Evolutionary conservation across 2,113 vertebrate species (phyloP).

Genomic region (Gasterosteus nipponicus): DNA sequence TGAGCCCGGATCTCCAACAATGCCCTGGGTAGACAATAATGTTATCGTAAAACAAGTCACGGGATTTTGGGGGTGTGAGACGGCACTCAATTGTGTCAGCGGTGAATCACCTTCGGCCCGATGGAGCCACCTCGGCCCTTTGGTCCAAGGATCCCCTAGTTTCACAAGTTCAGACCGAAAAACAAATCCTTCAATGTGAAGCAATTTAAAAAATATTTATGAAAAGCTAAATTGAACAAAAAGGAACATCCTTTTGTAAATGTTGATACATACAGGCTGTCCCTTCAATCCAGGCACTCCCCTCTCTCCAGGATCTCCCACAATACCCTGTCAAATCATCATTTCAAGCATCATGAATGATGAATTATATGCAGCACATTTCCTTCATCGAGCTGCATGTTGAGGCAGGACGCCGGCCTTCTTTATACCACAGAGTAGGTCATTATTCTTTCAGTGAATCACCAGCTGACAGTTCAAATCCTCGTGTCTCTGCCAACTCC

Average conservation of each 20-base stretch:
- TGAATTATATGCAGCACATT: neutral
- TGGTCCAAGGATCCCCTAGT: constrained; percentile 77
- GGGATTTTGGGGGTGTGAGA: constrained; percentile 2
- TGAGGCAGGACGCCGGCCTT: neutral
- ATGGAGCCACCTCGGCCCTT: constrained; percentile 72
- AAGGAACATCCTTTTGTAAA: neutral
- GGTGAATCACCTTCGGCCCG: constrained; percentile 75
- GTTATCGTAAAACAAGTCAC: constrained; percentile 10
- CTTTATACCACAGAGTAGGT: constrained; percentile 17
- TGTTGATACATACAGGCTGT: constrained; percentile 75
- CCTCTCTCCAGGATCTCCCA: constrained; percentile 83
- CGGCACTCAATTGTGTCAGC: neutral
- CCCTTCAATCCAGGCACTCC: constrained; percentile 81
- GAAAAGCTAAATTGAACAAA: neutral
- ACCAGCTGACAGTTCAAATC: constrained; percentile 50
- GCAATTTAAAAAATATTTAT: neutral
- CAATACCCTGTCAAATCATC: constrained; percentile 76
- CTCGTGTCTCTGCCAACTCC: constrained; percentile 52
- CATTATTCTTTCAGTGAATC: constrained; percentile 50
- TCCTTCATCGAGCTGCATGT: neutral
- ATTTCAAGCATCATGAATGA: constrained; percentile 13
- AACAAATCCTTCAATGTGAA: neutral
- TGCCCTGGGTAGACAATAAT: constrained; percentile 73
- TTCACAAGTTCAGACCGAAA: constrained; percentile 33
- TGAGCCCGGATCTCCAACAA: constrained; percentile 82